These are phyloP conservation scores for Hystrix brachyura DNA, from an alignment of 2,113 vertebrate genomes.

Conservation along the genomic window DNA sequence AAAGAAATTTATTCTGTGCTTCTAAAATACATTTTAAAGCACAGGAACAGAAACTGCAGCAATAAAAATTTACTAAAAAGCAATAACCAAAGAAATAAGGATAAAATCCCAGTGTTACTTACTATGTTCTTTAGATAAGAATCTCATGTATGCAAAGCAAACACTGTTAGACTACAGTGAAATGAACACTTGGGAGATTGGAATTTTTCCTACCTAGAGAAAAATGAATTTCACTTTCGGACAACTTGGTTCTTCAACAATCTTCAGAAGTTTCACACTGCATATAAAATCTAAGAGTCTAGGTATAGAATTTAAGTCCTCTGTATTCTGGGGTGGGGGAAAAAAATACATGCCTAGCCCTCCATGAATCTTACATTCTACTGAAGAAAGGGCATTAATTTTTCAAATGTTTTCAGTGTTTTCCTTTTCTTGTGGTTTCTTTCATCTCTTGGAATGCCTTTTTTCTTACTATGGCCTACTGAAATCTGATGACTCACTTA, in stretches of 20 bases:
- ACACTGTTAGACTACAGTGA: not conserved
- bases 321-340: not conserved
- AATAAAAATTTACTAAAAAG: slow-evolving; percentile 39
- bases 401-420: not conserved
- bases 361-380: not conserved
- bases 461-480: not conserved
- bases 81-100: not conserved
- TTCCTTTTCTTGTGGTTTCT: not conserved
- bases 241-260: not conserved
- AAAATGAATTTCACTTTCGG: not conserved
- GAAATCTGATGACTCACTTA: not conserved
- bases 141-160: not conserved
- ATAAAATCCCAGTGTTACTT: slow-evolving; percentile 11
- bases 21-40: slow-evolving; percentile 52
- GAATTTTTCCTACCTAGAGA: not conserved
- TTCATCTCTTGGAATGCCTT: not conserved
- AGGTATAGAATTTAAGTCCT: not conserved
- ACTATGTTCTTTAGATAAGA: not conserved
- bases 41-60: not conserved
- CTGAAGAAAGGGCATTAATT: not conserved
- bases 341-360: not conserved
- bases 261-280: not conserved
- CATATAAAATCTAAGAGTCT: not conserved
- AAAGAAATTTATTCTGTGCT: not conserved
- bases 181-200: not conserved